Evolutionary conservation across 2,888 invertebrate genomes (phyloP).

Genomic region (Tanytarsus gracilentus): DNA sequence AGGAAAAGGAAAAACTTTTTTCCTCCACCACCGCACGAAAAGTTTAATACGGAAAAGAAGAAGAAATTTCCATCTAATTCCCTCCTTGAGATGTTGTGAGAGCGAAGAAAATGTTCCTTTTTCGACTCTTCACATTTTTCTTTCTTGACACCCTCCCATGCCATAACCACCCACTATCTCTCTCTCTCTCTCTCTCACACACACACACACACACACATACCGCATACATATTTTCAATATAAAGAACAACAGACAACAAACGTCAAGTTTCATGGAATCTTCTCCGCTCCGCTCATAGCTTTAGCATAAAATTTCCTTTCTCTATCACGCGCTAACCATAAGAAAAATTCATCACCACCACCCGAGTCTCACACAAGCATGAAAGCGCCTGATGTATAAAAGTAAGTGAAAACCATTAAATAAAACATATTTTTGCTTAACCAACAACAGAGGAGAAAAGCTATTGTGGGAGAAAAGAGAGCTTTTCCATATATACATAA

Average conservation of each 20-base stretch:
- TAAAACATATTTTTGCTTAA: slow-evolving; percentile 26
- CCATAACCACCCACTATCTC: too few relatives aligned
- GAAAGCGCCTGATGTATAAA: not conserved
- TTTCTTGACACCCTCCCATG: too few relatives aligned
- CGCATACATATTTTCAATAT: too few relatives aligned
- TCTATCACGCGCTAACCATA: too few relatives aligned
- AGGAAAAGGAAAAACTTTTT: not conserved
- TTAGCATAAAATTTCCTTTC: not conserved
- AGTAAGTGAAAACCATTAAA: slow-evolving; percentile 24
- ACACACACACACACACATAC: too few relatives aligned
- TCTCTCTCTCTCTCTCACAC: too few relatives aligned
- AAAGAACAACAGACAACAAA: slow-evolving; percentile 14
- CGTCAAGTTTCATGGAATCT: slow-evolving; percentile 22
- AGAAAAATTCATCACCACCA: not conserved
- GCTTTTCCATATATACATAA: too few relatives aligned
- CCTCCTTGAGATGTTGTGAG: too few relatives aligned
- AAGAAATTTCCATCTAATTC: not conserved
- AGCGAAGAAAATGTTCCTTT: too few relatives aligned
- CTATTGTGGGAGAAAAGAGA: not conserved
- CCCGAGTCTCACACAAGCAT: not conserved
- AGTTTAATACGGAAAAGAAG: not conserved
- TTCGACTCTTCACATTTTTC: too few relatives aligned
- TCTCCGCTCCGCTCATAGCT: not conserved
- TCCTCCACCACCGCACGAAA: too few relatives aligned
- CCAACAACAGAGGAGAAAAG: slow-evolving; percentile 3